Conservation (phyloP, 2,113 vertebrate genomes). For the Perca flavescens region DNA sequence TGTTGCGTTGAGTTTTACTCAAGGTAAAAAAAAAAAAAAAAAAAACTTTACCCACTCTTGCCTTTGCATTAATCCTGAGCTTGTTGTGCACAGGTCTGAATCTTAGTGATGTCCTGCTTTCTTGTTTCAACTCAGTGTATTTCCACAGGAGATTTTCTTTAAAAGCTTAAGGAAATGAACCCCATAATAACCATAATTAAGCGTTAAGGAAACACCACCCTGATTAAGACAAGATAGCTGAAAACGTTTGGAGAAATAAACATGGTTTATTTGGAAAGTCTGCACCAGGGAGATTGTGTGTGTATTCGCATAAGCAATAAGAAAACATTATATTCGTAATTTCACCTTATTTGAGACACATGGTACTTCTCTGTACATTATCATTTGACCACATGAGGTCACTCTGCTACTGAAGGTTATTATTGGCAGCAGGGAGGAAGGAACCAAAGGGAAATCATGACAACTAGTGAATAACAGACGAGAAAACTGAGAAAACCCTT, state of each 20-base stretch:
- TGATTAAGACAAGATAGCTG: conserved; percentile 35
- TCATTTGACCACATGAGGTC: conserved; percentile 47
- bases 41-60: neutral
- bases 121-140: neutral
- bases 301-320: too few relatives aligned
- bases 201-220: conserved; percentile 41
- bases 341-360: neutral
- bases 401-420: conserved; percentile 5
- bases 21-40: neutral
- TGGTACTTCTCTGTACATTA: neutral
- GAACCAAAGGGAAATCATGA: neutral
- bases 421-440: neutral
- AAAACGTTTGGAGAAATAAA: neutral
- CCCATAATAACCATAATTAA: conserved; percentile 17
- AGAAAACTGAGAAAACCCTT: neutral
- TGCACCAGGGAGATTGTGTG: neutral
- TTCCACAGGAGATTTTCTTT: neutral
- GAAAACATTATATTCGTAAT: neutral
- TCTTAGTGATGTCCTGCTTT: neutral
- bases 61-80: neutral
- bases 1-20: neutral
- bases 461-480: neutral
- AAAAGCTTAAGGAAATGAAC: conserved; percentile 22
- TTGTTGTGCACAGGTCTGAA: neutral
- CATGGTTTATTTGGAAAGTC: neutral